phyloP scores from a whole-genome alignment of 2,113 vertebrate species.

The Gallinago media region DNA sequence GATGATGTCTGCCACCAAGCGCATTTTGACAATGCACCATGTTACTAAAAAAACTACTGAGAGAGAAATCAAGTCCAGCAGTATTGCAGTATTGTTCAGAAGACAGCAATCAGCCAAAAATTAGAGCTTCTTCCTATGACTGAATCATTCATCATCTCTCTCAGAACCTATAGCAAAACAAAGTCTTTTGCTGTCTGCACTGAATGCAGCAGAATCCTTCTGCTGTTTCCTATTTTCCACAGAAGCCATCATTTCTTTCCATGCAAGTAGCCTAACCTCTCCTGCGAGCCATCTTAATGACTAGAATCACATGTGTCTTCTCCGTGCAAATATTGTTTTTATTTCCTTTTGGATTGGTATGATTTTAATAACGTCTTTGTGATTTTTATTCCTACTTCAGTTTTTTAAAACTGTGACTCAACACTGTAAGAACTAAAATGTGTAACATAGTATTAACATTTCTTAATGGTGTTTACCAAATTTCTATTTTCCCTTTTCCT shows the following conservation, averaged over 20 bases:
- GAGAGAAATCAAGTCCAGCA: not conserved
- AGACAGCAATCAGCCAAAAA: not conserved
- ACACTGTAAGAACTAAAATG: not conserved
- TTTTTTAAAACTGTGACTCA: not conserved
- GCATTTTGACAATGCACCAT: not conserved
- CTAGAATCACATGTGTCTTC: not conserved
- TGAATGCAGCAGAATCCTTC: not conserved
- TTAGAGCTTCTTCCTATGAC: not conserved
- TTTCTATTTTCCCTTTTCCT: not conserved
- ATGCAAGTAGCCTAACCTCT: not conserved
- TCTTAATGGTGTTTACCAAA: not conserved
- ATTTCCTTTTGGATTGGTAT: not conserved
- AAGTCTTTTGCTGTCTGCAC: not conserved
- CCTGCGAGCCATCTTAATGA: not conserved
- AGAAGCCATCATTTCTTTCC: not conserved
- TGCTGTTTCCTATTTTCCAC: not conserved
- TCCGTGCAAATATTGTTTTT: not conserved
- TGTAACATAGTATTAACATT: accelerated
- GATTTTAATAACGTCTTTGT: not conserved
- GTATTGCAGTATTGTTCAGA: not conserved
- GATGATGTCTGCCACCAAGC: not conserved
- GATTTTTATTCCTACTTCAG: not conserved
- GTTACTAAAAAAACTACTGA: not conserved
- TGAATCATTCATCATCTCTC: not conserved
- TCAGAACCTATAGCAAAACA: accelerated